Conservation (phyloP, 35 echinoderm and acorn worm genomes). For the Amphiura filiformis region DNA sequence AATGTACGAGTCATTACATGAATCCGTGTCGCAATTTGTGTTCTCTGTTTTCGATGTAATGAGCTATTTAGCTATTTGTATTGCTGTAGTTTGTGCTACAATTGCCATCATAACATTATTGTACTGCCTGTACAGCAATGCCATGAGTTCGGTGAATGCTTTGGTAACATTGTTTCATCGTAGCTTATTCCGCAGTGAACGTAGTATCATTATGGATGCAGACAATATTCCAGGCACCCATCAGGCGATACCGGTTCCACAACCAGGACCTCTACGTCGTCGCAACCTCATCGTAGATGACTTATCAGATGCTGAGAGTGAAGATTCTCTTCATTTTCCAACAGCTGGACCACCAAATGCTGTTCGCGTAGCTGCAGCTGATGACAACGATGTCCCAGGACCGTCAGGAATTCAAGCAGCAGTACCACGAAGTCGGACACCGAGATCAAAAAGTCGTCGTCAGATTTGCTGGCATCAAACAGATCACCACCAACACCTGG, state of each 20-base stretch:
- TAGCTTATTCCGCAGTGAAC: neutral
- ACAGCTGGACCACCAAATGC: neutral
- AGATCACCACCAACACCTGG: neutral
- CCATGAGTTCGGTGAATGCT: slow-evolving; percentile 3
- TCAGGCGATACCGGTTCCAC: neutral
- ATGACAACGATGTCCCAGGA: neutral
- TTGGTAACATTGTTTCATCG: slow-evolving; percentile 5
- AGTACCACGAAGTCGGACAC: neutral
- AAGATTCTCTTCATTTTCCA: neutral
- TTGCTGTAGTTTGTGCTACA: neutral
- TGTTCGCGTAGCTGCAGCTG: neutral
- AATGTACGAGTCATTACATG: neutral
- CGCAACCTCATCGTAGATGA: neutral
- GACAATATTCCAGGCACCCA: neutral
- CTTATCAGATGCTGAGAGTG: neutral
- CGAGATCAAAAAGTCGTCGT: neutral
- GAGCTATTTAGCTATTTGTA: neutral
- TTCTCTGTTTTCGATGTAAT: neutral
- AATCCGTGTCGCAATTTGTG: neutral
- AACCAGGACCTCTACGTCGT: neutral
- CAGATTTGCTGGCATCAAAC: neutral
- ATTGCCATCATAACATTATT: neutral
- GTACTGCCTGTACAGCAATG: slow-evolving; percentile 8
- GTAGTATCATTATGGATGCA: neutral
- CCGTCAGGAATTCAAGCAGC: neutral